These are phyloP conservation scores for Celastrina argiolus DNA, from an alignment of 2,888 invertebrate species.

Conservation along the genomic window DNA sequence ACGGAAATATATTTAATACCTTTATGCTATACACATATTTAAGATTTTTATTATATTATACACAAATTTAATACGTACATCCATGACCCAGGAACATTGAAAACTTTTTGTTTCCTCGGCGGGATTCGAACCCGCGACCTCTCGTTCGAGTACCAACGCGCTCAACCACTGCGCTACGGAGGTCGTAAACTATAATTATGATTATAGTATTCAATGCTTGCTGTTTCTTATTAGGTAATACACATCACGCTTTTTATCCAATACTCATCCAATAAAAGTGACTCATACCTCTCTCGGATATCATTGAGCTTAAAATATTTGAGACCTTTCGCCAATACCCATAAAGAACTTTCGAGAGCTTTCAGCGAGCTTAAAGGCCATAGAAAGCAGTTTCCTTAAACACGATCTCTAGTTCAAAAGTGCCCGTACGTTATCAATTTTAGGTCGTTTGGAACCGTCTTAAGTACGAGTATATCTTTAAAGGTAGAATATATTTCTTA, in stretches of 20 bases:
- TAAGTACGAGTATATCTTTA: not conserved
- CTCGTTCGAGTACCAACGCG: no score
- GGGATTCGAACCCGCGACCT: no score
- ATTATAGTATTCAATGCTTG: no score
- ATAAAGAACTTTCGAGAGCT: slow-evolving; percentile 39
- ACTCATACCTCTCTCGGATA: not conserved
- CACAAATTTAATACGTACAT: no score
- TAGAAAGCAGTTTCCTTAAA: slow-evolving; percentile 51
- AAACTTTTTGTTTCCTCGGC: no score
- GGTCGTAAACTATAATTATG: no score
- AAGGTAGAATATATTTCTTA: not conserved
- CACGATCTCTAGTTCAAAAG: slow-evolving; percentile 47
- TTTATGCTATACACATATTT: no score
- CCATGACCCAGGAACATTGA: no score
- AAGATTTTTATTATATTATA: no score
- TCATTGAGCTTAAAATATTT: slow-evolving; percentile 8
- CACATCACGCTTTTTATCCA: not conserved
- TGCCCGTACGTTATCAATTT: slow-evolving; percentile 51
- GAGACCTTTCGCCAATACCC: slow-evolving; percentile 27
- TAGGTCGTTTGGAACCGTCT: slow-evolving; percentile 2
- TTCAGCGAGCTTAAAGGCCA: slow-evolving; percentile 43
- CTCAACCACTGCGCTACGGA: no score
- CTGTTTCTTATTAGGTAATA: no score
- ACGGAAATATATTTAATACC: no score
- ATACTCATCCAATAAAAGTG: not conserved